Conservation (phyloP, 2,888 invertebrate genomes). For the Microctonus hyperodae region DNA sequence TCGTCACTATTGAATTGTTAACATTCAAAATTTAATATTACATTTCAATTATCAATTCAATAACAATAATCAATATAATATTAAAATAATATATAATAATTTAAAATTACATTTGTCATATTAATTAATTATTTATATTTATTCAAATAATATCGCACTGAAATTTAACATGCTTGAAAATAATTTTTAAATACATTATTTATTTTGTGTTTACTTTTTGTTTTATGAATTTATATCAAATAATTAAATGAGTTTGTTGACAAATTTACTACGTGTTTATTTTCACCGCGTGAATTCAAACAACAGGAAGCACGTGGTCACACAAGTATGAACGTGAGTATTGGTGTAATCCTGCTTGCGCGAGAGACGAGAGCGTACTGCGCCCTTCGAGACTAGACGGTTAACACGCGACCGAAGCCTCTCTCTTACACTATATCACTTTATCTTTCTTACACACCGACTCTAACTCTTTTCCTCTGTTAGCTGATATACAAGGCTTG, state of each 20-base stretch:
- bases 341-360: conserved; percentile 58
- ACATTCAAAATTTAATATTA: conserved; percentile 15
- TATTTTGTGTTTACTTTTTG: no score
- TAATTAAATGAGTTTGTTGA: no score
- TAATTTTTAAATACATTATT: no score
- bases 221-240: no score
- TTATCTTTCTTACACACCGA: conserved; percentile 1
- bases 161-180: no score
- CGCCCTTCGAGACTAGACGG: conserved; percentile 49
- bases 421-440: conserved; percentile 29
- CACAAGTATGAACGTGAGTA: conserved; percentile 34
- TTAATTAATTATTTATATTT: no score
- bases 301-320: conserved; percentile 39
- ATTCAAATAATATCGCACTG: no score
- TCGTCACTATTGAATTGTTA: conserved; percentile 27
- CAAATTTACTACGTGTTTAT: neutral
- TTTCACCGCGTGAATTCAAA: conserved; percentile 9
- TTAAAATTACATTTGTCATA: no score
- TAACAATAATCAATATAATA: no score
- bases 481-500: conserved; percentile 14
- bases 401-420: conserved; percentile 51
- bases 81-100: no score
- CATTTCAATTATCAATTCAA: conserved; percentile 4
- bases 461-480: conserved; percentile 33
- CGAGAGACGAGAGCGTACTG: conserved; percentile 59